These are phyloP conservation scores for Julus scandinavius DNA, from an alignment of 2,888 invertebrate genomes.

Conservation along the genomic window DNA sequence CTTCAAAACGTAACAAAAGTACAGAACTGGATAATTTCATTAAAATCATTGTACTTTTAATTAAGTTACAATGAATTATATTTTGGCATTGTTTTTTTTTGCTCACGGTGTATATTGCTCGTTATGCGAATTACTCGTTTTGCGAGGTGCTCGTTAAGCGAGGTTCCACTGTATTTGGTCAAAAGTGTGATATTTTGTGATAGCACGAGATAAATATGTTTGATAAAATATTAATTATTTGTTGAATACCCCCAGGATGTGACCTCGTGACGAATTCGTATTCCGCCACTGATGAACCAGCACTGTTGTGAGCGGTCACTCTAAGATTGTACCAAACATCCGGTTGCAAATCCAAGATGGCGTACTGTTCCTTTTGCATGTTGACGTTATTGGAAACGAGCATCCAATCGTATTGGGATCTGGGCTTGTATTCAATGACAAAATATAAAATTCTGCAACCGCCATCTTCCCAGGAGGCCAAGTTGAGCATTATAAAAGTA, in stretches of 20 bases:
- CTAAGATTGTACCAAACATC: conserved; percentile 54
- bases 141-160: too few species aligned
- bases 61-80: too few species aligned
- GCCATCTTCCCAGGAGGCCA: conserved; percentile 93
- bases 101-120: too few species aligned
- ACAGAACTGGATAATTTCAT: too few species aligned
- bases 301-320: conserved; percentile 58
- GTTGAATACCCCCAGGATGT: conserved; percentile 55
- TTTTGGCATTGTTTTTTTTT: too few species aligned
- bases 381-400: conserved; percentile 58
- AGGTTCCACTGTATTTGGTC: too few species aligned
- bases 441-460: conserved; percentile 96
- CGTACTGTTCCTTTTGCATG: conserved; percentile 52
- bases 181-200: too few species aligned
- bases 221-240: too few species aligned
- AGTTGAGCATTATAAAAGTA: conserved; percentile 73
- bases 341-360: conserved; percentile 56
- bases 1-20: too few species aligned
- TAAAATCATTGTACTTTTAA: too few species aligned
- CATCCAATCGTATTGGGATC: conserved; percentile 55
- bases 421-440: conserved; percentile 81
- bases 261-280: conserved; percentile 57
- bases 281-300: conserved; percentile 56
- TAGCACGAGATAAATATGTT: too few species aligned
- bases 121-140: too few species aligned